Evolutionary conservation across 1,140 invertebrate species (phyloP), one percentile per base, ranked within the genome.

Genomic region (Neuroterus valhalla): DNA sequence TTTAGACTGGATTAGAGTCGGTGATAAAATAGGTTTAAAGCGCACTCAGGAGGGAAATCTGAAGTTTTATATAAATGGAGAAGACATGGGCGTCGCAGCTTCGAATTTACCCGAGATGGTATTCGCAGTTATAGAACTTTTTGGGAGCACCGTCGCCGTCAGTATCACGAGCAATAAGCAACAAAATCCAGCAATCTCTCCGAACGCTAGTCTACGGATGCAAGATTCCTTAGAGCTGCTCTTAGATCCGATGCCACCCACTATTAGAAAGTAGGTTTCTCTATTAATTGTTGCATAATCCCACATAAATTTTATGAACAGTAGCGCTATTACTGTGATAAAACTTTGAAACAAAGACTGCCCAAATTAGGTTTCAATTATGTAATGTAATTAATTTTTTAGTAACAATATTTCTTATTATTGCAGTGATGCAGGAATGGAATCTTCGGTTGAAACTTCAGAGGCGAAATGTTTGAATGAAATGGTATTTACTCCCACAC

Each of bases 1-100:
- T 70, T 91, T 97, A 67, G 94, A 96, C 77, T 96, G 95, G 93
- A 84, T 98, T 6, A 91, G 94, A 26, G 91, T 93, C 2, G 95
- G 95, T 1, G 96, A 95, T 85, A 91, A 93, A 68, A 91, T 95
- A 15, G 93, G 94, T 1, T 80, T 95, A 14, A 93, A 94, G 81
- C 91, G 91, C 80, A 93, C 91, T 15, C 89, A 89, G 68, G 93
- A 93, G 75, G 91, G 89, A 4, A 90, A 91, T 44, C 89, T 95
- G 0, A 92, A 92, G 62, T 91, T 93, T 66, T 91, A 91, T 72
- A 90, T 97, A 1, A 97, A 98, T 87, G 95, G 95, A 0, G 94
- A 96, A 88, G 96, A 97, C 82, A 92, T 96, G 85, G 94, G 95
- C n/a, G 91, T 95, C n/a, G 94, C 94, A 23, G 94, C 94, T 21